These are phyloP conservation scores for Drosophila fulvimacula DNA, from an alignment of 2,888 invertebrate species.

Conservation along the genomic window DNA sequence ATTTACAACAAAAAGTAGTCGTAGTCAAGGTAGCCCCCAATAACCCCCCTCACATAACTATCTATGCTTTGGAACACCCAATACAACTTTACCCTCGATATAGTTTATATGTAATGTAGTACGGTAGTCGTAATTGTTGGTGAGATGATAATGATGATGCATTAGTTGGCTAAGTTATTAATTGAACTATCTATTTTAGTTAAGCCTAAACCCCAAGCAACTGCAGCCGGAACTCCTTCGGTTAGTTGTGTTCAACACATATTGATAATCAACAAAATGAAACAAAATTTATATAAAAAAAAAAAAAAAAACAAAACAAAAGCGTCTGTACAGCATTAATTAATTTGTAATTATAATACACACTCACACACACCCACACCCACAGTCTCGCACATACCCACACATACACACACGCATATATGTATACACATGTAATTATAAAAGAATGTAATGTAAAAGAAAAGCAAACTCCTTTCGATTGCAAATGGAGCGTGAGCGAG, in stretches of 20 bases:
- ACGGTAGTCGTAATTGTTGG: slow-evolving; percentile 67
- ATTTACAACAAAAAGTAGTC: slow-evolving; percentile 69
- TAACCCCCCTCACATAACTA: slow-evolving; percentile 3
- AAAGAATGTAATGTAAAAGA: slow-evolving; percentile 17
- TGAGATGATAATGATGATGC: slow-evolving; percentile 47
- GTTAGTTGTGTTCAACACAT: slow-evolving; percentile 21
- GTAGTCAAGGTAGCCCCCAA: slow-evolving; percentile 9
- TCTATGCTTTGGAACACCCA: slow-evolving; percentile 4
- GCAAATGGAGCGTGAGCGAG: slow-evolving; percentile 21
- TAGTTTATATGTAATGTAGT: slow-evolving; percentile 44
- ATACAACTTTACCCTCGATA: slow-evolving; percentile 31
- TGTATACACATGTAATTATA: slow-evolving; percentile 25
- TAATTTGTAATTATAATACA: slow-evolving; percentile 71
- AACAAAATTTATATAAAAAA: slow-evolving; percentile 24
- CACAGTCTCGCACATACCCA: slow-evolving; percentile 21
- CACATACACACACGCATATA: slow-evolving; percentile 17
- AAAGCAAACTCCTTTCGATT: slow-evolving; percentile 18
- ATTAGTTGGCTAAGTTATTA: slow-evolving; percentile 65
- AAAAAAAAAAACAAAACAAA: slow-evolving; percentile 8
- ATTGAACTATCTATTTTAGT: slow-evolving; percentile 58
- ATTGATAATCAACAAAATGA: slow-evolving; percentile 13
- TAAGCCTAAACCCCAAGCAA: slow-evolving; percentile 40
- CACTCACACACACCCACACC: slow-evolving; percentile 23
- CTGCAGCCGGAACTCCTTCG: not conserved
- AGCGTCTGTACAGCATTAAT: slow-evolving; percentile 76